phyloP scores from a whole-genome alignment of 2,113 vertebrate genomes.

The Rafetus swinhoei region DNA sequence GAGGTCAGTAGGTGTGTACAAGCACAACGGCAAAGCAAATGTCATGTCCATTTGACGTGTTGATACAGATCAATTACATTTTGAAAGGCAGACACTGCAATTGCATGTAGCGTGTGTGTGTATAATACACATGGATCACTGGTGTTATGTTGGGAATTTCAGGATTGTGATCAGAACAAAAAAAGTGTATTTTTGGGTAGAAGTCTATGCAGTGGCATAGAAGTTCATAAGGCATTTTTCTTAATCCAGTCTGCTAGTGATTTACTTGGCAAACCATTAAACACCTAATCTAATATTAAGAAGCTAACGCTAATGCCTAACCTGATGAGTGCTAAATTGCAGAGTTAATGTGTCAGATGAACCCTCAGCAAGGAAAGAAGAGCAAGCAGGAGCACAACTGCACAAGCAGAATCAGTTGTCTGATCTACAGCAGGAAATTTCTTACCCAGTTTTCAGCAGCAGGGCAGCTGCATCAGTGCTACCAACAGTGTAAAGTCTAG shows the following conservation, averaged over 20 bases:
- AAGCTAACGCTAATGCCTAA: background rate
- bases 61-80: background rate
- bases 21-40: background rate
- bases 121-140: background rate
- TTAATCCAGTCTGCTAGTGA: accelerated
- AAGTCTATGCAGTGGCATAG: background rate
- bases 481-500: background rate
- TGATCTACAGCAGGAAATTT: too few relatives aligned
- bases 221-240: background rate
- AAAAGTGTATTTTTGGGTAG: background rate
- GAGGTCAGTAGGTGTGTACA: background rate
- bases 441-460: background rate
- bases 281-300: accelerated
- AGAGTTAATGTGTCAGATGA: background rate
- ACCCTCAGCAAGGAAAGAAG: background rate
- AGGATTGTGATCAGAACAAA: background rate
- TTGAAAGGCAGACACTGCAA: background rate
- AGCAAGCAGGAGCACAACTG: background rate
- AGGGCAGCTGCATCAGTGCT: background rate
- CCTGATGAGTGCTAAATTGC: background rate
- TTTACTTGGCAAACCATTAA: accelerated
- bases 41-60: background rate
- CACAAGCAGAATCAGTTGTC: background rate
- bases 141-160: background rate
- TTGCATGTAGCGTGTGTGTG: background rate